Evolutionary conservation across 2,113 vertebrate genomes (phyloP), one percentile per base, ranked within the genome.

Genomic region (Numenius arquata): DNA sequence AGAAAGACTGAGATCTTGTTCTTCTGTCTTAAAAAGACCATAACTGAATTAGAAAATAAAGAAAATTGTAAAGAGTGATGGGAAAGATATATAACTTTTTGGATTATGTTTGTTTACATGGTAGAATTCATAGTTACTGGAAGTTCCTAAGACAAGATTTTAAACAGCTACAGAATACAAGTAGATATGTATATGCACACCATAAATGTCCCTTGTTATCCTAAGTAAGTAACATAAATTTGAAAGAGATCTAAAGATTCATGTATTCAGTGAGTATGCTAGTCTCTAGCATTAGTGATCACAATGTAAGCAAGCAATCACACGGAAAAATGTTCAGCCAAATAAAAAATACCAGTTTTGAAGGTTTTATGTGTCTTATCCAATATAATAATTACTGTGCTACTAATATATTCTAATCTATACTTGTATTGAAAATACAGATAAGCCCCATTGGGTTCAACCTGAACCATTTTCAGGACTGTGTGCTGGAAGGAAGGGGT

Each of bases 251-350:
- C 8, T 62, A 34, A 77, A 59, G 26, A 38, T 16, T 80, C 17
- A 22, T 45, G 19, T 34, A n/a, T 68, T 48, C 12, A 34, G 13
- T 7, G 14, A 55, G 13, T 38, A 84, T 74, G 4, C 1, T 43
- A 13, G 4, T 48, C 34, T 84, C 15, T 41, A 59, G 50, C 7
- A 67, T 30, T 43, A 59, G 6, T 8, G 7, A 56, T 19, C 12
- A 47, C 1, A 15, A 25, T 2, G 7, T 48, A 50, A 4, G 7
- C 5, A 71, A 65, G 13, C 0, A 0, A 70, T 2, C 8, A 66
- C 2, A 5, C 25, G 8, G 2, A 48, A 67, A 95, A 92, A 48
- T 4, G 1, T 36, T 72, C 6, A 34, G 22, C n/a, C 10, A 59
- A 71, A 41, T 6, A 41, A 65, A 73, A 89, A 47, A 0, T 4